Evolutionary conservation across 2,888 invertebrate genomes (phyloP).

Genomic region (Lottia scabra): DNA sequence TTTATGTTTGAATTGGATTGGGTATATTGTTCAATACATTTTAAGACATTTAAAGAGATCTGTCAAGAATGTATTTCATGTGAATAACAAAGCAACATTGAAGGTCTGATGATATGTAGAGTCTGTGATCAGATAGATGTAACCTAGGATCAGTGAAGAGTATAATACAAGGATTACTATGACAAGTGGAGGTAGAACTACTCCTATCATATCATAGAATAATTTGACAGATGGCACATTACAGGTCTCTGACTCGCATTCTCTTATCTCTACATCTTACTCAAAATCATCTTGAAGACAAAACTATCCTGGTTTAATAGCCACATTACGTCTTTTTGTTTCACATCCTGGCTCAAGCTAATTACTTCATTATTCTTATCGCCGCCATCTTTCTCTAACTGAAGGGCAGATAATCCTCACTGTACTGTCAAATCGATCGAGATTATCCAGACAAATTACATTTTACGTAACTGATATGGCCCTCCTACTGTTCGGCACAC

Average conservation of each 20-base stretch:
- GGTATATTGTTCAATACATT: no score
- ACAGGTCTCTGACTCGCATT: not conserved
- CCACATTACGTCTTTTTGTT: not conserved
- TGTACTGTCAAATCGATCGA: not conserved
- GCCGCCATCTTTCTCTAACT: not conserved
- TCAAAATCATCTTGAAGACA: not conserved
- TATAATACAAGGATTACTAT: conserved; percentile 4
- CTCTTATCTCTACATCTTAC: not conserved
- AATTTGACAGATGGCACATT: conserved; percentile 4
- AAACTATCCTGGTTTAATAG: not conserved
- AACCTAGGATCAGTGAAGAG: not conserved
- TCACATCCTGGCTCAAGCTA: not conserved
- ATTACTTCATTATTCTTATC: conserved; percentile 3
- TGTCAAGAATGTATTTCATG: no score
- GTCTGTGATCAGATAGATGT: no score
- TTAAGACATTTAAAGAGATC: no score
- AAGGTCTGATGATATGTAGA: no score
- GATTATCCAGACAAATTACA: conserved; percentile 7
- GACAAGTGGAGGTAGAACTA: not conserved
- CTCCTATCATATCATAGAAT: no score
- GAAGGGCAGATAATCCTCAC: conserved; percentile 3
- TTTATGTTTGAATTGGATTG: no score
- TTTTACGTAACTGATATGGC: not conserved
- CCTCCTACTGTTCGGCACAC: no score
- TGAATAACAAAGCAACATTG: no score